phyloP scores from a whole-genome alignment of 2,888 invertebrate species.

The Caenorhabditis virilis region DNA sequence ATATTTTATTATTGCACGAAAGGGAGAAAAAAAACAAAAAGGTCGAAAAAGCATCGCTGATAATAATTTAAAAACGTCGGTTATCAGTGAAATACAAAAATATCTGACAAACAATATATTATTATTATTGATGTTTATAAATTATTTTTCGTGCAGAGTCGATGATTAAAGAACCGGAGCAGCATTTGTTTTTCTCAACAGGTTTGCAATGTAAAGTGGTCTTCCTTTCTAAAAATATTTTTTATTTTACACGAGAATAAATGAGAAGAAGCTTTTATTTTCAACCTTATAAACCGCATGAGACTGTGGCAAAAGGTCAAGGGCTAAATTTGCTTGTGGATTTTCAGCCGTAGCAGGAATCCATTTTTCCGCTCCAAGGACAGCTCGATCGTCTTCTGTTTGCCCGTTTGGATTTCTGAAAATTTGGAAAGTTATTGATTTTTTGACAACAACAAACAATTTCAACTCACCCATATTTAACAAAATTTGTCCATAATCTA shows the following conservation, averaged over 20 bases:
- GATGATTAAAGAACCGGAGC: background rate
- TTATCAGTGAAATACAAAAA: slow-evolving; percentile 4
- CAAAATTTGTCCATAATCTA: slow-evolving; percentile 56
- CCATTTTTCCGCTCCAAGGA: slow-evolving; percentile 20
- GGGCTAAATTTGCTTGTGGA: slow-evolving; percentile 25
- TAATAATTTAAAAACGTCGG: background rate
- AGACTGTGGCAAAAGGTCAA: slow-evolving; percentile 19
- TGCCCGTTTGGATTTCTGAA: slow-evolving; percentile 41
- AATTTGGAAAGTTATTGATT: background rate
- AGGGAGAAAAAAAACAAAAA: slow-evolving; percentile 1
- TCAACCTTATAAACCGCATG: slow-evolving; percentile 26
- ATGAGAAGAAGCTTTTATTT: too few relatives aligned
- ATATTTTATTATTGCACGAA: background rate
- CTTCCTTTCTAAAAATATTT: slow-evolving; percentile 9
- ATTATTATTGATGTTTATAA: too few relatives aligned
- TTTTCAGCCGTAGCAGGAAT: slow-evolving; percentile 28
- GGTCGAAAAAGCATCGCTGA: background rate
- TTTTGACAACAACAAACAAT: background rate
- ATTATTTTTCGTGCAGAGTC: too few relatives aligned
- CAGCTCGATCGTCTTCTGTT: slow-evolving; percentile 5
- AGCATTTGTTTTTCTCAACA: slow-evolving; percentile 6
- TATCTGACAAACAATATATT: too few relatives aligned
- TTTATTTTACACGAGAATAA: background rate
- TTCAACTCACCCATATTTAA: slow-evolving; percentile 55
- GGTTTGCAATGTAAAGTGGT: slow-evolving; percentile 24